Conservation (phyloP, 2,888 invertebrate genomes). For the Acleris literana region DNA sequence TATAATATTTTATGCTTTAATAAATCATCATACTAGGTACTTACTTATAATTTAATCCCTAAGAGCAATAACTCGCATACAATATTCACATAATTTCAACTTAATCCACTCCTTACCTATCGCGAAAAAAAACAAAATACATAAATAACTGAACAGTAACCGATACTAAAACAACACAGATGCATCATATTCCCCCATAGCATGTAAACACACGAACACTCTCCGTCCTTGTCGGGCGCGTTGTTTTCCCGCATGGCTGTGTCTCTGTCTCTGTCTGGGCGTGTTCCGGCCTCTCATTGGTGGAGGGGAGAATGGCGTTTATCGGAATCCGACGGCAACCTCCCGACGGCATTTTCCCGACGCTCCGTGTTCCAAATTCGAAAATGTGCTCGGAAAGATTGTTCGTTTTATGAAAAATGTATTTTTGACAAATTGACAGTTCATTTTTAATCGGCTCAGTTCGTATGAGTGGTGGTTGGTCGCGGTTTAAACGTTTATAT, state of each 20-base stretch:
- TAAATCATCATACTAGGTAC: conserved; percentile 10
- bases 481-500: conserved; percentile 1
- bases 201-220: conserved; percentile 71
- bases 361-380: conserved; percentile 69
- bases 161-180: conserved; percentile 79
- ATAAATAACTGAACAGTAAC: conserved; percentile 77
- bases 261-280: conserved; percentile 63
- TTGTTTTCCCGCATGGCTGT: conserved; percentile 57
- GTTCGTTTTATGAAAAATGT: conserved; percentile 26
- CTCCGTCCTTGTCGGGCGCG: conserved; percentile 52
- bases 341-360: conserved; percentile 81
- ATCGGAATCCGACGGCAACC: conserved; percentile 59
- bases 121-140: conserved; percentile 64
- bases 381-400: conserved; percentile 47
- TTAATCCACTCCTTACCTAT: conserved; percentile 67
- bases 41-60: conserved; percentile 32
- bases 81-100: conserved; percentile 43
- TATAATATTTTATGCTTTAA: conserved; percentile 1
- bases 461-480: background rate
- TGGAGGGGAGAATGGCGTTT: conserved; percentile 70
- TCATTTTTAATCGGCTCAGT: background rate
- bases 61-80: conserved; percentile 32
- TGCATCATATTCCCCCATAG: conserved; percentile 80
- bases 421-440: conserved; percentile 13
- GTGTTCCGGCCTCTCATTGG: conserved; percentile 73